A percentile compares a stretch with the other conserved stretches of the same genome.
These are phyloP conservation scores for Falco peregrinus DNA, from an alignment of 2,797 vertebrate species.

Conservation along the genomic window DNA sequence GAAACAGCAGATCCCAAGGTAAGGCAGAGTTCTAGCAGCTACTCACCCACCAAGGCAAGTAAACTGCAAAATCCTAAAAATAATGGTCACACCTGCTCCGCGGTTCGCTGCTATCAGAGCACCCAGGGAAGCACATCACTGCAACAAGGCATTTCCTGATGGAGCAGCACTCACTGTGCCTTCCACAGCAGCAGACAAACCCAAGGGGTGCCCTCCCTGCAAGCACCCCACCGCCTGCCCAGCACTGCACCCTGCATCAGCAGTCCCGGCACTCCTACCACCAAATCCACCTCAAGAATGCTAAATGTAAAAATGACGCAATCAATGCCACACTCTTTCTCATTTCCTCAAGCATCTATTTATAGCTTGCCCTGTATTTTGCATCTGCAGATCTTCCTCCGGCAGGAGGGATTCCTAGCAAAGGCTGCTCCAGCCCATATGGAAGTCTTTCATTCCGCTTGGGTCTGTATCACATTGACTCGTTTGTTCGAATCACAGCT, in stretches of 20 bases:
- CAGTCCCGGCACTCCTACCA: fast-evolving
- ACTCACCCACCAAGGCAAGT: not conserved
- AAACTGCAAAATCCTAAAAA: not conserved
- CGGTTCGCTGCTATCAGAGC: fast-evolving
- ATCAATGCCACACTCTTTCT: not conserved
- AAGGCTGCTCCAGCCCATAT: not conserved
- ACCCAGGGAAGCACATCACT: fast-evolving
- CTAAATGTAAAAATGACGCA: not conserved
- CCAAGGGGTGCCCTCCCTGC: not conserved
- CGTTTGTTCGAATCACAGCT: not conserved
- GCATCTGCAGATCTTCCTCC: not conserved
- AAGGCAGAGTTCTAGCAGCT: not conserved
- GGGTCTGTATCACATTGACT: not conserved
- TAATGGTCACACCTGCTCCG: not conserved
- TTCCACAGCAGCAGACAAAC: not conserved
- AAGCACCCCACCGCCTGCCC: not conserved
- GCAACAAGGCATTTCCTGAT: not conserved
- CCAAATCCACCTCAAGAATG: not conserved
- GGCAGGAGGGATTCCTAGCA: not conserved
- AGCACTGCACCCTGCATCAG: not conserved
- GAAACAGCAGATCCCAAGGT: not conserved
- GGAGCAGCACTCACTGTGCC: not conserved
- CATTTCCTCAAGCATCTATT: not conserved
- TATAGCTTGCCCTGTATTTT: not conserved
- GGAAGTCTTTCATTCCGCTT: fast-evolving